These are phyloP conservation scores for Zaprionus africanus DNA, from an alignment of 1,140 invertebrate species.

Conservation along the genomic window DNA sequence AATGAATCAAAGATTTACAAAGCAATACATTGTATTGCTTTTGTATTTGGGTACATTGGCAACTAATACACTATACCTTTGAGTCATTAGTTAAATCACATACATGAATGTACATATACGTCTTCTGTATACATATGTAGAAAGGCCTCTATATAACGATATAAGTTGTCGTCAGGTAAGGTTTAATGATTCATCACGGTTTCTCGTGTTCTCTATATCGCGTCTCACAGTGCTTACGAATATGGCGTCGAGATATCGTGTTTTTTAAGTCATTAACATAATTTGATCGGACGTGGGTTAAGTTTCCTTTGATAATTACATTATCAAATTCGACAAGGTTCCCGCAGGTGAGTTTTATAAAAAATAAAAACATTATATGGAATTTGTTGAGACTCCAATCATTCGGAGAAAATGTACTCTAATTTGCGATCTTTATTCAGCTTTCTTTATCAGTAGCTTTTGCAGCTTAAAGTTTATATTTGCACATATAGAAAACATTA, in stretches of 20 bases:
- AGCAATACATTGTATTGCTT: not conserved
- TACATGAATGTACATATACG: not conserved
- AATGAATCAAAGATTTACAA: not conserved
- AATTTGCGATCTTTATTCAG: not conserved
- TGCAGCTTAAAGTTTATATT: too few species aligned
- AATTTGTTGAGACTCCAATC: not conserved
- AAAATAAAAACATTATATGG: not conserved
- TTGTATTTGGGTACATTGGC: not conserved
- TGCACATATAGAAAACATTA: conserved; percentile 26
- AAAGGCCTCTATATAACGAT: conserved; percentile 4
- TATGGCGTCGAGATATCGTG: conserved; percentile 27
- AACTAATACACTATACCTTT: not conserved
- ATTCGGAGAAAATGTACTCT: conserved; percentile 9
- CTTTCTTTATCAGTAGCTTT: not conserved
- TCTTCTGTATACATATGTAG: not conserved
- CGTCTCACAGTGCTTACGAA: conserved; percentile 48
- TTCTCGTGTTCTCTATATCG: conserved; percentile 41
- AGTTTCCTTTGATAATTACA: conserved; percentile 55
- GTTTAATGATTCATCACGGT: conserved; percentile 56
- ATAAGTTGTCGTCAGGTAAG: conserved; percentile 46
- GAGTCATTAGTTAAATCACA: conserved; percentile 28
- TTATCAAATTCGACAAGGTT: conserved; percentile 61
- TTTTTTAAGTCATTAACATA: conserved; percentile 60
- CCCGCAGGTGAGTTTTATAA: not conserved
- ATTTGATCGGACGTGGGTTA: conserved; percentile 26